Conservation (phyloP, 2,113 vertebrate species). For the Tor tambroides region DNA sequence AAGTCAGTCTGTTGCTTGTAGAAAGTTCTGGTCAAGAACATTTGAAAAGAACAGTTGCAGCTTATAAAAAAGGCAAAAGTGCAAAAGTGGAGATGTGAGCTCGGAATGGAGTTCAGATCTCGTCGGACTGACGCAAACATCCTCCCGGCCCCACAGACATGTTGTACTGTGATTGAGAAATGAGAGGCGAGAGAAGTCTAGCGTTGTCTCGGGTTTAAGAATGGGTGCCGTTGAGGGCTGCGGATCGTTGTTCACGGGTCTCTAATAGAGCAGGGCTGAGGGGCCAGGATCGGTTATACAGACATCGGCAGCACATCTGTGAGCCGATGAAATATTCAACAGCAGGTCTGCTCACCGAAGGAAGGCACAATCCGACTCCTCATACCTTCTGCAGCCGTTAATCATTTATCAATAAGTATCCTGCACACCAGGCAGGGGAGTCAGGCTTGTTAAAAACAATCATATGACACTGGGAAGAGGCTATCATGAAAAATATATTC, state of each 20-base stretch:
- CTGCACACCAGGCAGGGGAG: slow-evolving; percentile 68
- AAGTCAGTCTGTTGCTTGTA: background rate
- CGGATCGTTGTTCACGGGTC: slow-evolving; percentile 64
- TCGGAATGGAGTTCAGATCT: background rate
- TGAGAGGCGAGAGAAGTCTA: background rate
- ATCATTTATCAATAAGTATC: slow-evolving; percentile 82
- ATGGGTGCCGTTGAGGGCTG: slow-evolving; percentile 45
- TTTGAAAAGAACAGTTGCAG: background rate
- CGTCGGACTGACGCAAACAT: background rate
- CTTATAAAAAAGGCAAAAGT: slow-evolving; percentile 1
- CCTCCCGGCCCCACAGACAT: background rate
- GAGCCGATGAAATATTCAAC: slow-evolving; percentile 82
- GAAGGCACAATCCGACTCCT: slow-evolving; percentile 70
- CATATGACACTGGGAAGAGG: slow-evolving; percentile 69
- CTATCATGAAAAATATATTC: slow-evolving; percentile 78
- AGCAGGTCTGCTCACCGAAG: slow-evolving; percentile 74
- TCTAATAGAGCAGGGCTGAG: slow-evolving; percentile 70
- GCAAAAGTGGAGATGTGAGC: background rate
- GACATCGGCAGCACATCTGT: slow-evolving; percentile 81
- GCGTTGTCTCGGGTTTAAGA: background rate
- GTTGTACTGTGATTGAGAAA: background rate
- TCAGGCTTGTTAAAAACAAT: slow-evolving; percentile 75
- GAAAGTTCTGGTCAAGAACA: background rate
- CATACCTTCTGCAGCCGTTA: slow-evolving; percentile 77
- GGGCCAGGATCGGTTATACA: slow-evolving; percentile 74